A percentile compares a stretch with the other conserved stretches of the same genome.
Conservation (phyloP, 2,113 vertebrate species). For the Gallinago undulata region DNA sequence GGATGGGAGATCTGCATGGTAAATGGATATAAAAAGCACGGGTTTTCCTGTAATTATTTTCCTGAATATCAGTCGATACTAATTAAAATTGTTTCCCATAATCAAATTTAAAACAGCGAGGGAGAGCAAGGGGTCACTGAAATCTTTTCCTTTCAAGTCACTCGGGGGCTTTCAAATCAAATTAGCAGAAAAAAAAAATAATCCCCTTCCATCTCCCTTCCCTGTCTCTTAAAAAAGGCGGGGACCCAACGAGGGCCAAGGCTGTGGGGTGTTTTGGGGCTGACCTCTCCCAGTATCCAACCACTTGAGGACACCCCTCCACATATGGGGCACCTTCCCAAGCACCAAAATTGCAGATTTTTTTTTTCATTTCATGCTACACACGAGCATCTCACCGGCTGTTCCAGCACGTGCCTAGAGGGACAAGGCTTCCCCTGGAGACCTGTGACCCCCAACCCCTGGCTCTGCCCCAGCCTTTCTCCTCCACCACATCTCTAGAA, state of each 20-base stretch:
- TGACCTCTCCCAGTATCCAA: background rate
- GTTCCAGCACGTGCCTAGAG: rapidly evolving
- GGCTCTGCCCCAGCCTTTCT: background rate
- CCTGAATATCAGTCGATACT: slow-evolving; percentile 10
- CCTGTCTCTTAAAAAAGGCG: background rate
- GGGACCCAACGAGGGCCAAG: background rate
- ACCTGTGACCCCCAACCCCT: background rate
- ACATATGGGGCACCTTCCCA: background rate
- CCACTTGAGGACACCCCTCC: background rate
- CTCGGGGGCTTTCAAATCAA: background rate
- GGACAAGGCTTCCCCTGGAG: background rate
- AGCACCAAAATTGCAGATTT: background rate
- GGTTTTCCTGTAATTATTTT: slow-evolving; percentile 19
- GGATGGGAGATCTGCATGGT: background rate
- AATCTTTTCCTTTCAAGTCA: background rate
- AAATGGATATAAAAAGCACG: background rate
- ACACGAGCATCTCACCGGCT: background rate
- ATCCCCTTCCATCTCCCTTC: background rate
- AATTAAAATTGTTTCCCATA: slow-evolving; percentile 46
- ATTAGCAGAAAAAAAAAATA: background rate
- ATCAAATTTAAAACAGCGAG: slow-evolving; percentile 24
- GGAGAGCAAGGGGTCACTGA: background rate
- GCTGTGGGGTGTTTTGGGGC: background rate
- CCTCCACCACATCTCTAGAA: background rate
- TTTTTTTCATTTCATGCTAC: rapidly evolving